Base-by-base conservation (phyloP, 2,888 invertebrate genomes). In the Macaria notata region DNA sequence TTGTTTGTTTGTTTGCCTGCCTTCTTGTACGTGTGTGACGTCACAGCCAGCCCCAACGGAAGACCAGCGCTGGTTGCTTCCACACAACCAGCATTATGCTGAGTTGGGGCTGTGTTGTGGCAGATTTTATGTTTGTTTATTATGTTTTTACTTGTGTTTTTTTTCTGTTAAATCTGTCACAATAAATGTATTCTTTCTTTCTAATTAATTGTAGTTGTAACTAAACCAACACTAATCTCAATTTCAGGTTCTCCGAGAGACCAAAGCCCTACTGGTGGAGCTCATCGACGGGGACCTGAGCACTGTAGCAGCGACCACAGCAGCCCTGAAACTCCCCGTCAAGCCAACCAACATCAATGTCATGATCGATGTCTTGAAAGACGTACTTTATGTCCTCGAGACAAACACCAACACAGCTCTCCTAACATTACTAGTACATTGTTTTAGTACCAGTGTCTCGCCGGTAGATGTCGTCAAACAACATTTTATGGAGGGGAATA, bases 331-430 rank as follows among this genome's bases (percentile, higher is more conserved):
- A 62, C 59, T 86, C 8, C 91, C 88, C 0, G 74, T 90, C n/a
- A 86, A 79, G 76, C 87, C 89, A 1, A 86, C 88, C 9, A 88
- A 87, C 61, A 76, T 86, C 5, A 93, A 92, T 75, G 86, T 94
- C 3, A 88, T 93, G 38, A 90, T 93, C 58, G 93, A 94, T 71
- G 92, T 93, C 0, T 78, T 94, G 49, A 93, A 90, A 68, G 93
- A 94, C 71, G 92, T 93, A 9, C 77, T 95, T 1, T 94, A 94
- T 75, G 86, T 90, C 7, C 74, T 95, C 48, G 95, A 95, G 76
- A 93, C 93, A 3, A 94, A 93, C 73, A 93, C 95, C 5, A 95
- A 95, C 68, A 92, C 93, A 8, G 93, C 94, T 3, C 86, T 95
- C 52, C 76, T 95, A 30, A 92, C 92, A 39, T 75, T 95, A 46